phyloP scores from a whole-genome alignment of 2,888 invertebrate genomes.

The Hypomecis punctinalis region DNA sequence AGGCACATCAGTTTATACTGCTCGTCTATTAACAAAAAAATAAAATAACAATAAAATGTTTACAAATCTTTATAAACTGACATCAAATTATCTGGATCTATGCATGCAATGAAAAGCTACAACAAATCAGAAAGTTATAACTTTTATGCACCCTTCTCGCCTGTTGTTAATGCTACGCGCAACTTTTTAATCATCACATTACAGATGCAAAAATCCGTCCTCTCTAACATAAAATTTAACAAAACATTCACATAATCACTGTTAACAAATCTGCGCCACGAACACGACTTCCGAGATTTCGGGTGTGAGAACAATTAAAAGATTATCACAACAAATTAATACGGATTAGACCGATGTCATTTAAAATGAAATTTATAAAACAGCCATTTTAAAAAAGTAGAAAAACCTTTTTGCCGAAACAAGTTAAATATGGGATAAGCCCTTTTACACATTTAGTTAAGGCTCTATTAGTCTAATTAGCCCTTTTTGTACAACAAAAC shows the following conservation, averaged over 20 bases:
- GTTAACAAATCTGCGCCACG: constrained; percentile 44
- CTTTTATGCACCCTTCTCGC: too few relatives aligned
- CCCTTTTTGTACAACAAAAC: constrained; percentile 13
- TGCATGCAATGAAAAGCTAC: too few relatives aligned
- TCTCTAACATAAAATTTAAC: constrained; percentile 35
- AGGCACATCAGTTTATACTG: too few relatives aligned
- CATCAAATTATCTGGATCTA: too few relatives aligned
- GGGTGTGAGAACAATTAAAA: constrained; percentile 53
- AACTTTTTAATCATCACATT: too few relatives aligned
- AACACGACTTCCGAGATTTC: constrained; percentile 44
- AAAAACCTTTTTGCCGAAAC: constrained; percentile 8
- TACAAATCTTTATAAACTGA: too few relatives aligned
- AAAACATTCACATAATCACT: constrained; percentile 52
- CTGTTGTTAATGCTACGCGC: too few relatives aligned
- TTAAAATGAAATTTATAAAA: constrained; percentile 42
- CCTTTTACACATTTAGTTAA: constrained; percentile 15
- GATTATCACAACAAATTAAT: constrained; percentile 49
- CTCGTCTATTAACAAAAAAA: too few relatives aligned
- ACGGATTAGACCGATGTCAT: constrained; percentile 42
- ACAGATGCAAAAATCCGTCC: too few relatives aligned
- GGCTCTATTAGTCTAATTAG: constrained; percentile 20
- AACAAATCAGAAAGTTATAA: too few relatives aligned
- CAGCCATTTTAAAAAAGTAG: constrained; percentile 4
- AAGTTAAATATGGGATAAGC: constrained; percentile 1
- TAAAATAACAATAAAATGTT: too few relatives aligned